A percentile compares a stretch with the other conserved stretches of the same genome.
Conservation (phyloP, 2,113 vertebrate genomes). For the Vidua chalybeata region DNA sequence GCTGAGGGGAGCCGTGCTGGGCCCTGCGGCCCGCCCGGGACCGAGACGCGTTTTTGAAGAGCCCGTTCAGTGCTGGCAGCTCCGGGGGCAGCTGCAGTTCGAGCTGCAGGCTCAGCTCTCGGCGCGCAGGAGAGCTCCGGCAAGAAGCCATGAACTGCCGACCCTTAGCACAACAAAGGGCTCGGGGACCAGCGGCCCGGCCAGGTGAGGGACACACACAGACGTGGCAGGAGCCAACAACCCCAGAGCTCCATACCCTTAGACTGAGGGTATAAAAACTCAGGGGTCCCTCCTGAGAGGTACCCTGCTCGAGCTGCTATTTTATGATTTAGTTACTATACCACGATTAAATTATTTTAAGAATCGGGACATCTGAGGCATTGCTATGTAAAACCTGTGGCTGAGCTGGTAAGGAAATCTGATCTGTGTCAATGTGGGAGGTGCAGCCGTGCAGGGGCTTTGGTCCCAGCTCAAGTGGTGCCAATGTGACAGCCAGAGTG, state of each 20-base stretch:
- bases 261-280: neutral
- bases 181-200: neutral
- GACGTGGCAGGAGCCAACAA: neutral
- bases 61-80: neutral
- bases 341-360: neutral
- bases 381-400: neutral
- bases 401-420: neutral
- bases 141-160: no score
- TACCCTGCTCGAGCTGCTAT: neutral
- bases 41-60: no score
- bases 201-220: neutral
- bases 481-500: fast-evolving
- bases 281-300: no score
- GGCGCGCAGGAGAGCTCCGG: neutral
- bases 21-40: fast-evolving
- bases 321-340: neutral
- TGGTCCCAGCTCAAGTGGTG: neutral
- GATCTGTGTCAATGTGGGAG: neutral
- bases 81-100: neutral
- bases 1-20: fast-evolving
- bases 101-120: neutral
- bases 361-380: neutral
- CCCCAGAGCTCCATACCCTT: neutral
- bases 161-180: neutral
- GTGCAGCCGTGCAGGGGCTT: neutral